Evolutionary conservation across 2,888 invertebrate species (phyloP), one percentile per base, ranked within the genome.

Genomic region (Ditylenchus weischeri): DNA sequence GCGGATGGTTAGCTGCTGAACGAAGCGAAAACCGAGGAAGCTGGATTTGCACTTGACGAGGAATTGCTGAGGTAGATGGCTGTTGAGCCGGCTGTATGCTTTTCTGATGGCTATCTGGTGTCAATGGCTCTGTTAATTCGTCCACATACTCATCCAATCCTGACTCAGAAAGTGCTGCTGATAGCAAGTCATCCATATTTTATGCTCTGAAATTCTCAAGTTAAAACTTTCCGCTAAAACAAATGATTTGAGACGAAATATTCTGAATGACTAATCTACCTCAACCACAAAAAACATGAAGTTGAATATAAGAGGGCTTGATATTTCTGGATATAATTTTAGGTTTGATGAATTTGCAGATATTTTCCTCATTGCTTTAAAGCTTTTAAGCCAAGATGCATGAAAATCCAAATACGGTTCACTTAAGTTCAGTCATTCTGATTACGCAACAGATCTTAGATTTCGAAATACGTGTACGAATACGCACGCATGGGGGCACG

Each of bases 101-200:
- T 15, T 43, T 43, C 43, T 15, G 43, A 43, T 15, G 15, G 8
- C 15, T 43, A 8, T 43, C 54, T 29, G 13, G 54, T n/a, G n/a
- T 54, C 11, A 13, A 54, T 54, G 54, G 54, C 29, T 18, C 54
- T 54, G 11, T n/a, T 54, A 13, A 15, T 54, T 54, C 54, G 54
- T 23, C 21, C n/a, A 64, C 35, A 43, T 59, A 62, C 13, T 64
- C 64, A 11, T 64, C 64, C 23, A 64, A 48, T 15, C 64, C 64
- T 23, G 64, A 57, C 21, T 64, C 64, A n/a, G 48, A 57, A 1
- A 64, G 29, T 8, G 61, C 61, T 19, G 61, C 29, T 21, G 60
- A 38, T 43, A 64, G 57, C 19, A 64, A 19, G 29, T 64, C 64
- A 19, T 36, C 38, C 64, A 64, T 64, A 62, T 54, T 18, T 54